Evolutionary conservation across 2,888 invertebrate species (phyloP).

Genomic region (Callimorpha dominula): DNA sequence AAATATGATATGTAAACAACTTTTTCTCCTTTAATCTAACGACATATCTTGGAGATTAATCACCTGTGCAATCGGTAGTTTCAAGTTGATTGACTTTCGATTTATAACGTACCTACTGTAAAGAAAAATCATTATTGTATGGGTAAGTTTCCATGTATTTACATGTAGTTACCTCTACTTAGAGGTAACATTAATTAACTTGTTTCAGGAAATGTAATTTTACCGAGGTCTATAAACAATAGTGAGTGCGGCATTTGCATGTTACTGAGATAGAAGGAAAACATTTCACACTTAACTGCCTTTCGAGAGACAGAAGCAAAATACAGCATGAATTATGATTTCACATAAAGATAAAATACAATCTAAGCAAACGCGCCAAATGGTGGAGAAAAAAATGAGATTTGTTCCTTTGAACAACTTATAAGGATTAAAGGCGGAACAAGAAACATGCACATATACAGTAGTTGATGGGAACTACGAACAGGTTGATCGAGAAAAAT

Average conservation of each 20-base stretch:
- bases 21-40: conserved; percentile 62
- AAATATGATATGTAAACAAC: conserved; percentile 75
- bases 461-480: conserved; percentile 42
- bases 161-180: conserved; percentile 5
- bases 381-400: conserved; percentile 80
- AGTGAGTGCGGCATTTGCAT: conserved; percentile 73
- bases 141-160: conserved; percentile 29
- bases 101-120: conserved; percentile 38
- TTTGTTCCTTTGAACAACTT: conserved; percentile 75
- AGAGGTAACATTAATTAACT: conserved; percentile 62
- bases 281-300: conserved; percentile 78
- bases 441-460: conserved; percentile 66
- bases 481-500: conserved; percentile 38
- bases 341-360: conserved; percentile 85
- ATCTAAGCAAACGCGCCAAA: conserved; percentile 82
- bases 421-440: conserved; percentile 64
- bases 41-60: conserved; percentile 56
- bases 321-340: conserved; percentile 84
- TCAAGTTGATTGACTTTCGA: conserved; percentile 54
- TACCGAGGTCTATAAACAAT: conserved; percentile 74
- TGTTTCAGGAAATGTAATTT: conserved; percentile 66
- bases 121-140: conserved; percentile 21
- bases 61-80: conserved; percentile 52
- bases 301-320: conserved; percentile 62
- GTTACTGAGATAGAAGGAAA: conserved; percentile 71